phyloP scores from a whole-genome alignment of 2,113 vertebrate genomes.

The Rhinoptilus africanus region DNA sequence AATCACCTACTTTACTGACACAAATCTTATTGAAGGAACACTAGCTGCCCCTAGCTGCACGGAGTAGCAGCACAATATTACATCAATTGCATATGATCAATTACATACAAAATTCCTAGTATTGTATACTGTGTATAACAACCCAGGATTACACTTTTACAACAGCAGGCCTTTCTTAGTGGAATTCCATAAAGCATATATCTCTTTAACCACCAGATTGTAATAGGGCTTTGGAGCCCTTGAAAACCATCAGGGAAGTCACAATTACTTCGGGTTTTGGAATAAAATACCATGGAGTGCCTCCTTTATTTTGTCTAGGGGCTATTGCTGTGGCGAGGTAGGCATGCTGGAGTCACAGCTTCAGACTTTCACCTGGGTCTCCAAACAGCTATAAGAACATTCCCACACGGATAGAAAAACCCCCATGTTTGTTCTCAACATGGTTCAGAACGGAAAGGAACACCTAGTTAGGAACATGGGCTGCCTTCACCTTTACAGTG shows the following conservation, averaged over 20 bases:
- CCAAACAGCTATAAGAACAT: neutral
- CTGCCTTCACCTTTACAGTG: neutral
- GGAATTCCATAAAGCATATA: neutral
- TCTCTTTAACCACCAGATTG: neutral
- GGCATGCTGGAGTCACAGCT: neutral
- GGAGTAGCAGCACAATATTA: neutral
- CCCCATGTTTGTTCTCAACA: neutral
- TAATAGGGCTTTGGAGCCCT: neutral
- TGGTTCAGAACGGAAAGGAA: neutral
- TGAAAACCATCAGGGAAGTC: neutral
- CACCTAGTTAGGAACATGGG: neutral
- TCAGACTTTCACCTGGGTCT: neutral
- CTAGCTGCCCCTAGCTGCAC: conserved; percentile 31
- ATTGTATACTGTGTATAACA: neutral
- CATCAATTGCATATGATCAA: neutral
- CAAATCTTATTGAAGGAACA: neutral
- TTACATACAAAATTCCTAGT: neutral
- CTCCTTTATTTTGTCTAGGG: neutral
- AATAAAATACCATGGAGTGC: neutral
- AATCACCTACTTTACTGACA: neutral
- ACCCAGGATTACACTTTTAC: neutral
- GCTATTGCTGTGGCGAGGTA: neutral
- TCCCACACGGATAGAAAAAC: neutral
- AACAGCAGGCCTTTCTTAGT: neutral
- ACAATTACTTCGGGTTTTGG: neutral